Evolutionary conservation across 2,888 invertebrate species (phyloP), one percentile per base, ranked within the genome.

Genomic region (Chydorus sphaericus): DNA sequence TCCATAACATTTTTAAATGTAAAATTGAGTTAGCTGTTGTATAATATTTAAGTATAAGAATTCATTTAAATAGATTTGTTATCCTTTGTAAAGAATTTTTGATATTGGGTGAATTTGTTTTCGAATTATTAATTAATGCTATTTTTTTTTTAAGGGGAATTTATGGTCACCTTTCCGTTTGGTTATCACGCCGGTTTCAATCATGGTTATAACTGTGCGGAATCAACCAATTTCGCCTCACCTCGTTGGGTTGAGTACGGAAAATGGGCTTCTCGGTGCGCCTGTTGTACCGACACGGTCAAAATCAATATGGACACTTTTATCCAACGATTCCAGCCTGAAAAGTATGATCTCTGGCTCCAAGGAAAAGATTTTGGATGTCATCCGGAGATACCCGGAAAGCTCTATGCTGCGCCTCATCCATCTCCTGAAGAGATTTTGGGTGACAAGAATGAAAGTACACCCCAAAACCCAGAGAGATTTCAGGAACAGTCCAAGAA

Each of bases 141-240:
- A n/a, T n/a, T n/a, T n/a, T n/a, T n/a, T n/a, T n/a, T n/a, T n/a
- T n/a, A 82, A 4, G 94, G 94, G 0, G 94, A 98, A 71, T 92
- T 99, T 61, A 97, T 98, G 85, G 93, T 99, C 48, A 98, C 98
- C 0, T 98, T 99, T 70, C 98, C 98, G 0, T 94, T 87, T 70
- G 97, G 96, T 0, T 99, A 98, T 69, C 98, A 98, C 70, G 90
- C 96, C 60, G 86, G 98, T 0, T 98, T 94, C 67, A 98, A 99
- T 70, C 91, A 94, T 68, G 98, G 98, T 2, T 98, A 93, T 68
- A 99, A 99, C 68, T 87, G 94, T 69, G 98, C 98, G 0, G 98
- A 99, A 70, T 94, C 96, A 0, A 99, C 98, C 0, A 99, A 99
- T 73, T 99, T 99, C 74, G 98, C 98, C 1, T 83, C 90, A 55